Conservation (phyloP, 1,140 invertebrate genomes). For the Eulimnadia texana region DNA sequence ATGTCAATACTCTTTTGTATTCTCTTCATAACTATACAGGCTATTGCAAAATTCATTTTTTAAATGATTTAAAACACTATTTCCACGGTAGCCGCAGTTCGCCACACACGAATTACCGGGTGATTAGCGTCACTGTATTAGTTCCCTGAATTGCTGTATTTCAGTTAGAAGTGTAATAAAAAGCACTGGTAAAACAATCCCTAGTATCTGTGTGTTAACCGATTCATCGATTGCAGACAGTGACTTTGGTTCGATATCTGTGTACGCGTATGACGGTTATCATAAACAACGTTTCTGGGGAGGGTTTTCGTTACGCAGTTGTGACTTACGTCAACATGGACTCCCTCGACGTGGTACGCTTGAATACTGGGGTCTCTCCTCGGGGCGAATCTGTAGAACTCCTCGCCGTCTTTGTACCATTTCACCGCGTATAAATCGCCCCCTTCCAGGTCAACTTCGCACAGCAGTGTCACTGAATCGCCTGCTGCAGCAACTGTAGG, state of each 20-base stretch:
- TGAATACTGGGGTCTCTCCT: constrained; percentile 9
- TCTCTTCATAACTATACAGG: neutral
- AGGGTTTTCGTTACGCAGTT: neutral
- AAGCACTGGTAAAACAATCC: too few relatives aligned
- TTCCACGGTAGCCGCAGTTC: too few relatives aligned
- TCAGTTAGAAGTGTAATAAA: too few relatives aligned
- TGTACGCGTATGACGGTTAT: too few relatives aligned
- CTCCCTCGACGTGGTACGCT: constrained; percentile 17
- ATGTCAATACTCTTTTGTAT: neutral
- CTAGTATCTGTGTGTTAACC: too few relatives aligned
- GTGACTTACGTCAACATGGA: constrained; percentile 20
- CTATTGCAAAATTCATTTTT: too few relatives aligned
- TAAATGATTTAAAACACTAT: too few relatives aligned
- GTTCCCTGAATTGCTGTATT: too few relatives aligned
- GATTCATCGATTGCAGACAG: too few relatives aligned
- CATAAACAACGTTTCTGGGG: neutral
- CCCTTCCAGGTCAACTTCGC: constrained; percentile 15
- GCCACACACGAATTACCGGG: too few relatives aligned
- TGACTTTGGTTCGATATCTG: neutral
- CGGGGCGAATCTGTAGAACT: constrained; percentile 29
- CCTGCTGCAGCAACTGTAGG: constrained; percentile 12
- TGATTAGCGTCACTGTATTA: too few relatives aligned
- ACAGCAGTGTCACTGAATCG: constrained; percentile 12
- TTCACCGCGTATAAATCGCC: constrained; percentile 22
- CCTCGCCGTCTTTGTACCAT: constrained; percentile 30